Base-by-base conservation (phyloP, 1,140 invertebrate genomes). In the Chymomyza costata region DNA sequence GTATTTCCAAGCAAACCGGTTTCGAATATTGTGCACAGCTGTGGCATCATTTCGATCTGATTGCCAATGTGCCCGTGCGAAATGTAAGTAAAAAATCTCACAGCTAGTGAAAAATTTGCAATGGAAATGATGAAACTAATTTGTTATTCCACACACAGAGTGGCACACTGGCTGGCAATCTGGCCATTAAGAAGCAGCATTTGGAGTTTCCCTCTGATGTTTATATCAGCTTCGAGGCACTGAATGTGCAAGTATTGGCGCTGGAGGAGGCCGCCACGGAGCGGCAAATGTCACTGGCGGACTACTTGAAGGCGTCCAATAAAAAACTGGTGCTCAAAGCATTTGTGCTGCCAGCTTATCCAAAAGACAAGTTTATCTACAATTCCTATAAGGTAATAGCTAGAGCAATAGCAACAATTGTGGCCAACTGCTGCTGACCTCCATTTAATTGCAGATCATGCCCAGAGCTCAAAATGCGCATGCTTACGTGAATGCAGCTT, bases 401-500 rank as follows among this genome's bases (percentile, higher is more conserved):
- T n/a, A n/a, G n/a, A n/a, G n/a, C n/a, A n/a, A n/a, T n/a, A n/a
- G n/a, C n/a, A n/a, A n/a, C n/a, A n/a, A n/a, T n/a, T n/a, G 8
- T 2, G 5, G 0, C 2, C 28, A 19, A 0, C 14, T 52, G 14
- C n/a, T n/a, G n/a, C n/a, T n/a, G n/a, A n/a, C n/a, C n/a, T n/a
- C n/a, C n/a, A n/a, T n/a, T n/a, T n/a, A 85, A 28, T 6, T 35
- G n/a, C n/a, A 84, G 74, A 84, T 85, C 18, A 94, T 93, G 90
- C 90, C 91, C 0, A 87, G 93, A 47, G 90, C 90, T 3, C 93
- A 94, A 87, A 96, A 95, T 82, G 90, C 94, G 0, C 93, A 95
- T 74, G 94, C 94, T 0, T 90, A 92, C 65, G 91, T 96, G 0
- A 95, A 94, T 82, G 92, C 92, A 7, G 94, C 91, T 3, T 95